Percentiles rank a stretch among this genome's conserved stretches.
phyloP scores from a whole-genome alignment of 2,797 vertebrate genomes.

The Caiman crocodilus region DNA sequence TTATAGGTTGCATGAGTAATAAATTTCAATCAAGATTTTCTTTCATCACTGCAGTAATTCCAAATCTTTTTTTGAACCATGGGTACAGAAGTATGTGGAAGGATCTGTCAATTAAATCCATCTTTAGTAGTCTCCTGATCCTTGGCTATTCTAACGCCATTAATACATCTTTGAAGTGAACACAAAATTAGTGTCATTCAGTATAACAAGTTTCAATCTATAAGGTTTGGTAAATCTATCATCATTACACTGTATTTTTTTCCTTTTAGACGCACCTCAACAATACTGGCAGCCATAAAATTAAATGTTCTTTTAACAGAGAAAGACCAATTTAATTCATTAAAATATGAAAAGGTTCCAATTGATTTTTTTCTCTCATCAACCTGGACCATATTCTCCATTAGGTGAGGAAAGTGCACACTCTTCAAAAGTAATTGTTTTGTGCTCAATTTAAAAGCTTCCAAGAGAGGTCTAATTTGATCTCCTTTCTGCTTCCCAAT shows the following conservation, averaged over 20 bases:
- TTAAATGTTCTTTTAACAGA: conserved; percentile 69
- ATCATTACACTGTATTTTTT: conserved; percentile 47
- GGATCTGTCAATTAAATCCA: conserved; percentile 42
- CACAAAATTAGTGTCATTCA: conserved; percentile 63
- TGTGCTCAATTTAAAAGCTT: conserved; percentile 13
- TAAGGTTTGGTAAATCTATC: conserved; percentile 59
- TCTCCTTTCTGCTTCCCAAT: not conserved
- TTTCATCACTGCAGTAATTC: conserved; percentile 56
- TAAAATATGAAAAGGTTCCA: conserved; percentile 52
- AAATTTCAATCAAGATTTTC: conserved; percentile 36
- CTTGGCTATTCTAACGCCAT: conserved; percentile 56
- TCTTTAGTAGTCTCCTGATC: not conserved
- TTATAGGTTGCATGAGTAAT: conserved; percentile 57
- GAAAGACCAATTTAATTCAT: conserved; percentile 48
- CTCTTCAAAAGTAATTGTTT: conserved; percentile 53
- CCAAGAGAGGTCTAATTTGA: conserved; percentile 26
- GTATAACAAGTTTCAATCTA: conserved; percentile 40
- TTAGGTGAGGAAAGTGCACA: conserved; percentile 5
- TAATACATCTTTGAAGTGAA: conserved; percentile 52
- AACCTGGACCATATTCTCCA: conserved; percentile 19
- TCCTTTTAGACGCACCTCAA: conserved; percentile 20
- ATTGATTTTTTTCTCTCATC: conserved; percentile 59
- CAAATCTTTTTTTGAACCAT: conserved; percentile 54
- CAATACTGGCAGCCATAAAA: conserved; percentile 41
- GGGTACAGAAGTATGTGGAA: conserved; percentile 25